These are phyloP conservation scores for Holacanthus passer DNA, from an alignment of 2,113 vertebrate genomes.

Conservation along the genomic window DNA sequence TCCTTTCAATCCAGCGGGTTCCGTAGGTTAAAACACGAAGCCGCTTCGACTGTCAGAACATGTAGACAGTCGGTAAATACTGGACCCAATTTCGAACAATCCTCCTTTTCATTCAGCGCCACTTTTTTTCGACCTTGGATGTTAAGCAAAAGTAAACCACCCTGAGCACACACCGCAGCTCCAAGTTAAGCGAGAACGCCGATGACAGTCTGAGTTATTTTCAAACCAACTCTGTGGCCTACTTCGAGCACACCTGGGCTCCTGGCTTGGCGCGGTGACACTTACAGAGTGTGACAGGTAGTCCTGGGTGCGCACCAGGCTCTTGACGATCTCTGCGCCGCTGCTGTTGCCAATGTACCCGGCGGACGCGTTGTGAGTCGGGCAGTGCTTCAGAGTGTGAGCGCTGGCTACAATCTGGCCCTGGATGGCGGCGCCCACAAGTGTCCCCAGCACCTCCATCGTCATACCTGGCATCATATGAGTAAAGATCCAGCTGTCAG, in stretches of 20 bases:
- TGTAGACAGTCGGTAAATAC: slow-evolving; percentile 39
- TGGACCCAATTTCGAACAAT: slow-evolving; percentile 55
- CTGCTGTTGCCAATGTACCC: slow-evolving; percentile 80
- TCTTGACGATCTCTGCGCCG: slow-evolving; percentile 72
- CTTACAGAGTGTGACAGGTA: slow-evolving; percentile 85
- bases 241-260: slow-evolving; percentile 60
- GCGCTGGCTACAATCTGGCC: slow-evolving; percentile 94
- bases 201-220: slow-evolving; percentile 46
- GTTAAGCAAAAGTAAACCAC: slow-evolving; percentile 25
- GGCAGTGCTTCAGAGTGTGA: slow-evolving; percentile 87
- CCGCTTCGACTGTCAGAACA: slow-evolving; percentile 43
- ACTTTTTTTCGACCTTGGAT: slow-evolving; percentile 6
- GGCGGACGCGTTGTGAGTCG: slow-evolving; percentile 72
- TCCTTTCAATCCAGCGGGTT: slow-evolving; percentile 41
- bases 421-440: slow-evolving; percentile 93
- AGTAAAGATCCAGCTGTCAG: background rate
- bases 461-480: slow-evolving; percentile 89
- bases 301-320: slow-evolving; percentile 77
- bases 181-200: slow-evolving; percentile 12
- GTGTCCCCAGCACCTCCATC: slow-evolving; percentile 92
- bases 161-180: slow-evolving; percentile 26
- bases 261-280: slow-evolving; percentile 43
- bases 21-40: slow-evolving; percentile 30
- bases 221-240: slow-evolving; percentile 43
- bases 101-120: slow-evolving; percentile 52